Evolutionary conservation across 2,113 vertebrate species (phyloP).

Genomic region (Phrynosoma blainvillii): DNA sequence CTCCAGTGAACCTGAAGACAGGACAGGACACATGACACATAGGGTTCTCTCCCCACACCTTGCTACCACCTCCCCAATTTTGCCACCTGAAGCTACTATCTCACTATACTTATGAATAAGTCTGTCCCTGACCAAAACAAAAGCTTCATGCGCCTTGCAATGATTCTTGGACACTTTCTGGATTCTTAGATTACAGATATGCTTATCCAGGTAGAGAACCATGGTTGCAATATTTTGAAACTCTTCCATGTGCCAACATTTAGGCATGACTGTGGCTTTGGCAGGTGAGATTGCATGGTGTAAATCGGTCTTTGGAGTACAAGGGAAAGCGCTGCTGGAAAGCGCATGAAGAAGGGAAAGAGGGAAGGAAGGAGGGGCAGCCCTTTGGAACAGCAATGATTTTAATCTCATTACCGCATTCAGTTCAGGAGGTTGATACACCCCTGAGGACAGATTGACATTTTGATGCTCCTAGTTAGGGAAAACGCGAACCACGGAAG

Average conservation of each 20-base stretch:
- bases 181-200: background rate
- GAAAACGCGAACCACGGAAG: conserved; percentile 68
- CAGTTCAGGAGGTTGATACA: conserved; percentile 64
- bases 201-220: background rate
- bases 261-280: background rate
- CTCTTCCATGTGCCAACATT: background rate
- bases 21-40: too few relatives aligned
- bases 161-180: background rate
- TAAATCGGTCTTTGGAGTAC: background rate
- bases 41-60: too few relatives aligned
- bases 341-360: background rate
- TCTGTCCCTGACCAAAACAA: too few relatives aligned
- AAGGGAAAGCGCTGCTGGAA: background rate
- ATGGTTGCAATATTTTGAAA: too few relatives aligned
- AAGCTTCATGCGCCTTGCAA: too few relatives aligned
- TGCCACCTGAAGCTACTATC: too few relatives aligned
- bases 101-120: too few relatives aligned
- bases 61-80: too few relatives aligned
- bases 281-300: background rate
- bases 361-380: background rate
- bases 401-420: conserved; percentile 60
- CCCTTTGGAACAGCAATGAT: conserved; percentile 21
- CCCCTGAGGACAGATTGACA: conserved; percentile 76
- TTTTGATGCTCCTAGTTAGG: conserved; percentile 75
- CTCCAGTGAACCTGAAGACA: too few relatives aligned